Percentiles rank a stretch among this genome's conserved stretches.
Evolutionary conservation across 2,888 invertebrate genomes (phyloP).

Genomic region (Morpho achilles): DNA sequence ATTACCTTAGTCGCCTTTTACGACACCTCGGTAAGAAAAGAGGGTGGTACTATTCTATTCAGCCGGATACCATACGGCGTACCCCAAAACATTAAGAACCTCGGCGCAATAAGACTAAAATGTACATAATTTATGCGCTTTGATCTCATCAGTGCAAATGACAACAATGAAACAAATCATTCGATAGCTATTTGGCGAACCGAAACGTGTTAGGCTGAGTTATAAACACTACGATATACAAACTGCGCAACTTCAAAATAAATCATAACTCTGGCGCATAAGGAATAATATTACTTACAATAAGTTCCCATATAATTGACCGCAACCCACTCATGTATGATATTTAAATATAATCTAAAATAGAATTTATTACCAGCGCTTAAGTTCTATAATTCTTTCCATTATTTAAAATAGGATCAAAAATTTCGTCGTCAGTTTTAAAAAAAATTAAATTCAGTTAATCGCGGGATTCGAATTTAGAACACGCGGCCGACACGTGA

Average conservation of each 20-base stretch:
- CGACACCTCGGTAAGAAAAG: no score
- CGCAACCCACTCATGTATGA: background rate
- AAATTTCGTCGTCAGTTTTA: constrained; percentile 10
- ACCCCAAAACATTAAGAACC: no score
- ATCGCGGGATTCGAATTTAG: constrained; percentile 31
- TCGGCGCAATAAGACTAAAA: constrained; percentile 13
- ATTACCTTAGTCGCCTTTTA: no score
- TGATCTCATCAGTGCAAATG: constrained; percentile 26
- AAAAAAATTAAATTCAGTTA: constrained; percentile 28
- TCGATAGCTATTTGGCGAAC: constrained; percentile 26
- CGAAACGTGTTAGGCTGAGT: constrained; percentile 16
- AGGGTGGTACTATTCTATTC: no score
- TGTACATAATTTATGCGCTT: constrained; percentile 14
- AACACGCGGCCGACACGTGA: constrained; percentile 35
- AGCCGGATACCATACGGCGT: no score
- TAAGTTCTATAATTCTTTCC: background rate
- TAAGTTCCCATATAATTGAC: background rate
- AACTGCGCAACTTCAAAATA: background rate
- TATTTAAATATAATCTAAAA: background rate
- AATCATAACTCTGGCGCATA: background rate
- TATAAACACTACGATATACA: constrained; percentile 2
- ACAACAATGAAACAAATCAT: constrained; percentile 29
- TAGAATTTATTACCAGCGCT: background rate
- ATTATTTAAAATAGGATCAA: background rate
- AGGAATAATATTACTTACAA: background rate